Base-by-base conservation (phyloP, 2,888 invertebrate species). In the Coronaproctus castanopsis region DNA sequence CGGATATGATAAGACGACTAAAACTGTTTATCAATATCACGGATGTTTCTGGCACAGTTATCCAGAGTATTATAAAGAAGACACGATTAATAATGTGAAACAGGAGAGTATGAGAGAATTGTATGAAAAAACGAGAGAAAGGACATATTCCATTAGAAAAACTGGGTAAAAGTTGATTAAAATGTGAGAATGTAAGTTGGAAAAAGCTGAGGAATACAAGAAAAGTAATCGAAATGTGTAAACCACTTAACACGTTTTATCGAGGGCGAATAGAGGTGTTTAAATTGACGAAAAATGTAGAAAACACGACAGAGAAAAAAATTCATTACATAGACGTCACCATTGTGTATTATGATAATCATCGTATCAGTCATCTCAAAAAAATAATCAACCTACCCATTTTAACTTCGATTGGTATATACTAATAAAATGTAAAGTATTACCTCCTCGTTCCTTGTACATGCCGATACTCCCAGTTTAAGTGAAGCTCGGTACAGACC, bases 301-400 rank as follows among this genome's bases (percentile, higher is more conserved):
- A 48, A 52, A 24, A 19, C 50, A 51, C 2, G 18, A 24, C 55
- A 60, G 52, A 60, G 14, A 63, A 65, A 58, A 64, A 64, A 62
- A 57, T 64, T 57, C 59, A 61, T 62, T 65, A 65, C 60, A 64
- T 65, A 57, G 62, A 65, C 62, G 62, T 66, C 19, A 65, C 64
- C 48, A 64, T 65, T 18, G 61, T 62, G 58, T 65, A 52, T 62
- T 65, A 63, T 58, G 63, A 64, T 62, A 55, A 58, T 36, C 65
- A 63, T 60, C 65, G 65, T n/a, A 57, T 64, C 22, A 63, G 63
- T 50, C 64, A 66, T 58, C 65, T 64, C 54, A 59, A 56, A 57
- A 64, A 64, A 59, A 64, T 66, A 55, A 58, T 48, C 61, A 63
- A 51, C 65, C 64, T 53, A 23, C 54, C 50, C 57, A 18, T 52